phyloP scores from a whole-genome alignment of 2,113 vertebrate genomes.

The Xiphias gladius region DNA sequence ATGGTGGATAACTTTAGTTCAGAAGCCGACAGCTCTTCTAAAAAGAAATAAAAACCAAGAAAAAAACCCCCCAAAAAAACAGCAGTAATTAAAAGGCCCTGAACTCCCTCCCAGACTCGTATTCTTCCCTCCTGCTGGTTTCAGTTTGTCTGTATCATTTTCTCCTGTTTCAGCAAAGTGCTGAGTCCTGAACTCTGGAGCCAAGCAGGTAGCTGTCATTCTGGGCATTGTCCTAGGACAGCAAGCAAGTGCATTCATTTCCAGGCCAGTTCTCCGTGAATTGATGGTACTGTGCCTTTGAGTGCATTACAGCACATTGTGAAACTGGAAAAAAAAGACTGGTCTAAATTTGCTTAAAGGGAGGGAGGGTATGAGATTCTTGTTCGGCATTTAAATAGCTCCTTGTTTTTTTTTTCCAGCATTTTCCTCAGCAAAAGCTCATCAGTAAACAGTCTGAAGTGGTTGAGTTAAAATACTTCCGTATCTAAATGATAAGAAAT shows the following conservation, averaged over 20 bases:
- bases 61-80: neutral
- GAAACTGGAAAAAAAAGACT: constrained; percentile 3
- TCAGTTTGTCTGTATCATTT: constrained; percentile 33
- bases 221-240: neutral
- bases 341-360: neutral
- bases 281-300: constrained; percentile 2
- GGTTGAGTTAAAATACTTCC: neutral
- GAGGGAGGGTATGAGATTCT: neutral
- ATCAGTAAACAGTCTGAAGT: neutral
- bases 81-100: constrained; percentile 15
- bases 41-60: neutral
- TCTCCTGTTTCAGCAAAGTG: constrained; percentile 36
- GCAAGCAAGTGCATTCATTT: constrained; percentile 29
- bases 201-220: constrained; percentile 36
- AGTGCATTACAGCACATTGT: constrained; percentile 27
- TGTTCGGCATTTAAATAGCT: neutral
- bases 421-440: neutral
- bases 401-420: neutral
- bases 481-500: no score
- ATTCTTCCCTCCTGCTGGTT: constrained; percentile 4
- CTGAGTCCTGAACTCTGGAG: constrained; percentile 23
- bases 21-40: neutral
- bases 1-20: neutral
- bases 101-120: constrained; percentile 26
- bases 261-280: neutral